phyloP scores from a whole-genome alignment of 2,888 invertebrate genomes.

The Drosophila bunnanda region DNA sequence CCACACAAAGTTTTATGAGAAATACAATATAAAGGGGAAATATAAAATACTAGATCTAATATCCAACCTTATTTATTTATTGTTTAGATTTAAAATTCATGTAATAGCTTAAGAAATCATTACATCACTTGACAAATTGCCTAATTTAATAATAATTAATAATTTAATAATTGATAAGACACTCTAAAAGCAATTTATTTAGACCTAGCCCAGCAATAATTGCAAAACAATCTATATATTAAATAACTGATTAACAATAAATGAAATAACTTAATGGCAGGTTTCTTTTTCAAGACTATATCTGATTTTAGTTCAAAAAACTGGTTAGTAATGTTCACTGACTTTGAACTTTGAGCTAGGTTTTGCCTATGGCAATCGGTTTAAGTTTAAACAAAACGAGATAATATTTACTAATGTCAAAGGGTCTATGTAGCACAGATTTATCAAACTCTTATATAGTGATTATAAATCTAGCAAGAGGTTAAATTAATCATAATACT shows the following conservation, averaged over 20 bases:
- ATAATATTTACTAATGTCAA: conserved; percentile 4
- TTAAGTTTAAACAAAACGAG: not conserved
- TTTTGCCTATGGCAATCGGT: not conserved
- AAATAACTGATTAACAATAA: not conserved
- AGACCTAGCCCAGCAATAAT: not conserved
- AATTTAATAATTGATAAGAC: no score
- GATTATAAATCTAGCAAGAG: not conserved
- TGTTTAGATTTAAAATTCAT: not conserved
- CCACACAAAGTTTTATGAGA: not conserved
- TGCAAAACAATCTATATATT: conserved; percentile 1
- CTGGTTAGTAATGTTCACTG: conserved; percentile 11
- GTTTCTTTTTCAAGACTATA: not conserved
- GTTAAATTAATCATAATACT: not conserved
- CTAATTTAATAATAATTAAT: not conserved
- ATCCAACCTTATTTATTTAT: not conserved
- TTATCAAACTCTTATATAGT: not conserved
- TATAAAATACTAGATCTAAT: not conserved
- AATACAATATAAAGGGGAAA: not conserved
- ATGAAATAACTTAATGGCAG: not conserved
- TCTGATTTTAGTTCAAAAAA: not conserved
- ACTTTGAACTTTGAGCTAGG: conserved; percentile 25
- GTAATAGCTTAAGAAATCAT: not conserved
- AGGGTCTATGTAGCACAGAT: not conserved
- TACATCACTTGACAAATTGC: not conserved
- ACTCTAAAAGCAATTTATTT: not conserved